A percentile compares a stretch with the other conserved stretches of the same genome.
These are phyloP conservation scores for Zapus hudsonius DNA, from an alignment of 2,113 vertebrate genomes.

Conservation along the genomic window DNA sequence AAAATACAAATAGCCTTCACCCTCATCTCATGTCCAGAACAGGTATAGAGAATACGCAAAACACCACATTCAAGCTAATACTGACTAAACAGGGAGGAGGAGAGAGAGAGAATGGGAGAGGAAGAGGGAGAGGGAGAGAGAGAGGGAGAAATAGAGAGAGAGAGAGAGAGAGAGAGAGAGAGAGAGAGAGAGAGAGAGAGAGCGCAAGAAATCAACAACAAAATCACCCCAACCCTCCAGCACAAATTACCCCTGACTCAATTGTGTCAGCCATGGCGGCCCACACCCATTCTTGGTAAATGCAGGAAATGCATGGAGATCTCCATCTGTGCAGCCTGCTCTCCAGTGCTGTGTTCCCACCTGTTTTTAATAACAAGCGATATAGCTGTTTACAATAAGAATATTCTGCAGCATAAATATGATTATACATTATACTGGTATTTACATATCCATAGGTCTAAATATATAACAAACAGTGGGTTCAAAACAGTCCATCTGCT, in stretches of 20 bases:
- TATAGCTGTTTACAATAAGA: not conserved
- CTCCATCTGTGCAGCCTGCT: not conserved
- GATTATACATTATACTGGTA: not conserved
- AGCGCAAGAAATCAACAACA: not conserved
- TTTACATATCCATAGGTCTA: not conserved
- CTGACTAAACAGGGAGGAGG: not conserved
- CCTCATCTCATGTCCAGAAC: not conserved
- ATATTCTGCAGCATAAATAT: not conserved
- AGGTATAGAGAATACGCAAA: constrained; percentile 52
- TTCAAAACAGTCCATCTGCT: not conserved
- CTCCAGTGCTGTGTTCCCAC: not conserved
- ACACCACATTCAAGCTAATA: constrained; percentile 5
- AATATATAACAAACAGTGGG: not conserved
- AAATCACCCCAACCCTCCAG: not conserved
- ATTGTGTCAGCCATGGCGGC: not conserved
- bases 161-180: too few species aligned
- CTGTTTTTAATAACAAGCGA: constrained; percentile 4
- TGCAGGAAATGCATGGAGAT: not conserved
- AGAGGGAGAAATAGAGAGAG: not conserved
- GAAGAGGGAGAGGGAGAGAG: not conserved
- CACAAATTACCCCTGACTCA: constrained; percentile 57
- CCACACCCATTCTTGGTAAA: constrained; percentile 64
- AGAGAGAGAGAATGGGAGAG: too few species aligned
- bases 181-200: not conserved
- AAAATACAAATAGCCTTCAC: not conserved